Evolutionary conservation across 2,888 invertebrate genomes (phyloP), one percentile per base, ranked within the genome.

Genomic region (Imbricaverruca yamaguchii): DNA sequence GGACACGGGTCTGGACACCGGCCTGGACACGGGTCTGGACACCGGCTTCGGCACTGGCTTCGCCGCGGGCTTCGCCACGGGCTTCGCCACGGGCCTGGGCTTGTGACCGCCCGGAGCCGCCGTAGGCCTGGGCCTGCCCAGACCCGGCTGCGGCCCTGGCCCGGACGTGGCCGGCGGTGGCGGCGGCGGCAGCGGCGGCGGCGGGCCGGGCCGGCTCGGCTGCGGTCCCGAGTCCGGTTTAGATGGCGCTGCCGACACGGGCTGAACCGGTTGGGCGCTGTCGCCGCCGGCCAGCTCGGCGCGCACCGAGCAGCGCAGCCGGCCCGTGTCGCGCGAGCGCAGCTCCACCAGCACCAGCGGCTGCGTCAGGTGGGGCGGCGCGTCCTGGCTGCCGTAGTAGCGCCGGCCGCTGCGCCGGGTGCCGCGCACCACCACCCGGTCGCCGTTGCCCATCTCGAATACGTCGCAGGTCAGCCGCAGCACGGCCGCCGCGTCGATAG

Each of bases 281-380:
- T 7, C 69, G 8, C 12, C 39, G 13, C 13, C 69, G 7, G 4
- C 15, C 10, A 23, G 39, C 39, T 59, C 74, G 10, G 74, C 74
- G 21, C 12, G 13, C 74, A 74, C 74, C 21, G 74, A 74, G 55
- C 74, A 74, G 55, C 74, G 74, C 53, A 74, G 74, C 21, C 74
- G 74, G n/a, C 74, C 74, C 18, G 7, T 15, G 21, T 23, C 23
- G 8, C 55, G 53, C 15, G 74, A 74, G 21, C 74, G 74, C 39
- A 74, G 74, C 74, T 74, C 74, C 9, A 74, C 10, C 55, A 74
- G 15, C 15, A 74, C 8, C 18, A 10, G 21, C 1, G 1, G 18
- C 55, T 55, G 55, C 10, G 53, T 7, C 53, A 74, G 53, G 21
- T 55, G n/a, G 53, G 74, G 74, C 74, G 74, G 21, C 53, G 74